A percentile compares a stretch with the other conserved stretches of the same genome.
Conservation (phyloP, 2,888 invertebrate species). For the Eupithecia dodoneata region DNA sequence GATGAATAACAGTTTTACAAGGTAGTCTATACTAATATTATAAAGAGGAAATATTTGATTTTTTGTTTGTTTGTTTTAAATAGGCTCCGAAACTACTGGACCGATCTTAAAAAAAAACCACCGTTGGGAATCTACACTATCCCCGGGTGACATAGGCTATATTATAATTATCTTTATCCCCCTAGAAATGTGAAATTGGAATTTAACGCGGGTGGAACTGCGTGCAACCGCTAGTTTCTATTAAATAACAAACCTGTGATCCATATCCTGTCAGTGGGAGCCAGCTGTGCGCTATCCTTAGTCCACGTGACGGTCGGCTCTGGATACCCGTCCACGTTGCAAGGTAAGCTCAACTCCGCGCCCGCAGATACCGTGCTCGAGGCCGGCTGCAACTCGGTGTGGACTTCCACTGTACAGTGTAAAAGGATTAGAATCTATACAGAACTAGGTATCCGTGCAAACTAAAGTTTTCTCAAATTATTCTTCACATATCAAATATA, state of each 20-base stretch:
- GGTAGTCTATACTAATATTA: too few relatives aligned
- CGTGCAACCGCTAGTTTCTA: background rate
- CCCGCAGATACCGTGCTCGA: conserved; percentile 86
- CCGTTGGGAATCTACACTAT: too few relatives aligned
- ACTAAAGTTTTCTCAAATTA: background rate
- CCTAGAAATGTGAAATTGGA: too few relatives aligned
- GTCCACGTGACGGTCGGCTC: conserved; percentile 91
- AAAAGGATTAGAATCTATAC: background rate
- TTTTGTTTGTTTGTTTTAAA: too few relatives aligned
- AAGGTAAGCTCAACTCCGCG: conserved; percentile 88
- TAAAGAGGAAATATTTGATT: too few relatives aligned
- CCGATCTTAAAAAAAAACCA: too few relatives aligned
- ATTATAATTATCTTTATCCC: too few relatives aligned
- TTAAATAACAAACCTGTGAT: conserved; percentile 84
- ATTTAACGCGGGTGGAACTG: too few relatives aligned
- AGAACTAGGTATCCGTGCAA: background rate
- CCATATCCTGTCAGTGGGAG: conserved; percentile 83
- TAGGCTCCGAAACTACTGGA: too few relatives aligned
- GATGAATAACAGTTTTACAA: background rate
- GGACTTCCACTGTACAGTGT: conserved; percentile 84
- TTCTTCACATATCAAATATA: background rate
- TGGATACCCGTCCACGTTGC: conserved; percentile 91
- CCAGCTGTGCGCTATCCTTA: conserved; percentile 87
- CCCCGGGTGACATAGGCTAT: too few relatives aligned
- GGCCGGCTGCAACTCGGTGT: conserved; percentile 84